Percentiles rank a stretch among this genome's conserved stretches.
phyloP scores from a whole-genome alignment of 2,888 invertebrate genomes.

The Pristionchus mayeri region DNA sequence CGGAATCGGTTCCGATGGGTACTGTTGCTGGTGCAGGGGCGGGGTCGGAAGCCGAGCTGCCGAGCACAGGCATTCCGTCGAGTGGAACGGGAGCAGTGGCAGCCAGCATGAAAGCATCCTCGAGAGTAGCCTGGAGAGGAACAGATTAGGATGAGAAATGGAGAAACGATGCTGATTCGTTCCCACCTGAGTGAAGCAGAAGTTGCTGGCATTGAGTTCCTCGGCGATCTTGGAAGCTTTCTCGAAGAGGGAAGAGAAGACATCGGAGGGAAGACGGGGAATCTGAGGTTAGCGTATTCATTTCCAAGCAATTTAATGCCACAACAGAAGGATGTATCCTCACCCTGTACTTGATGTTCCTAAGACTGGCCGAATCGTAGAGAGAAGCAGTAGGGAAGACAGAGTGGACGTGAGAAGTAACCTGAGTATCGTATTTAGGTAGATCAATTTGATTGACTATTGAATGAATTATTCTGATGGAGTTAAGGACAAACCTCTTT shows the following conservation, averaged over 20 bases:
- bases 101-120: slow-evolving; percentile 21
- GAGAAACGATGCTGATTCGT: no score
- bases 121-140: slow-evolving; percentile 28
- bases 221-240: background rate
- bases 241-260: slow-evolving; percentile 13
- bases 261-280: background rate
- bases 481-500: no score
- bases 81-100: background rate
- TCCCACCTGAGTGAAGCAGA: slow-evolving; percentile 34
- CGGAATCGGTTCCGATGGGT: no score
- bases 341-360: slow-evolving; percentile 19
- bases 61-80: no score
- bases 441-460: no score
- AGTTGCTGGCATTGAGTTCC: background rate
- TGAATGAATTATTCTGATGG: background rate
- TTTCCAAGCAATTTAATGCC: no score
- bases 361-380: slow-evolving; percentile 6
- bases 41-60: no score
- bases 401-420: background rate
- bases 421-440: background rate
- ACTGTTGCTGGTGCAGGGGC: no score
- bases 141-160: no score
- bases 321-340: no score
- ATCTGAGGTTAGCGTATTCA: no score
- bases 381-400: background rate